Evolutionary conservation across 2,888 invertebrate species (phyloP), one percentile per base, ranked within the genome.

Genomic region (Apamea sordens): DNA sequence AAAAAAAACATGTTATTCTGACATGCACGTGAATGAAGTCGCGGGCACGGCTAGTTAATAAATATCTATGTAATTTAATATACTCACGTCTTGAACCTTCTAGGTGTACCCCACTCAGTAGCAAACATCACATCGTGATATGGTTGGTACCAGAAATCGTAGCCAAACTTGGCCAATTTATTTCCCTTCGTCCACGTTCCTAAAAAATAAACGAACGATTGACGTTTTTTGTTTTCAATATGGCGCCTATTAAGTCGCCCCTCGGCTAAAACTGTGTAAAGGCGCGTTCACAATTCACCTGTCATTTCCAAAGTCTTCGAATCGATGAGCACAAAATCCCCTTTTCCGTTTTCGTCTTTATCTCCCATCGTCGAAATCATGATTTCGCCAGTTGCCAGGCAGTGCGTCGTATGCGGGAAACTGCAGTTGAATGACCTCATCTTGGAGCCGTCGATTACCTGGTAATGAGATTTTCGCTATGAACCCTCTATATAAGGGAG

Each of bases 141-240:
- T 0, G 99, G 99, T 93, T 99, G 99, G 94, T 99, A 99, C 99
- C 99, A 99, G 93, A 98, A 99, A 94, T 99, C 99, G 93, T 99
- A 99, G 10, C 99, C 99, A 89, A 98, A 99, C 75, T 97, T 95
- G 0, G 98, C 98, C n/a, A 93, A 93, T 86, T 97, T 96, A 1
- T 97, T 95, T 0, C 98, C 98, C 82, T 97, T 97, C 0, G 98
- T 98, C 99, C 99, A 99, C 0, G 98, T 97, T 18, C 98, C 98
- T 98, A 90, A 84, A 92, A 92, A 81, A 77, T 2, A 77, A 74
- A 11, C 44, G n/a, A 75, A 74, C 32, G 44, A 68, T 83, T 79
- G n/a, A 78, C 32, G 61, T 76, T 76, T 79, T 80, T 76, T 73
- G 70, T 72, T 76, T 79, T 76, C 82, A 70, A 80, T 68, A 71